These are phyloP conservation scores for Drosophila nr. perissopoda DNA, from an alignment of 2,888 invertebrate genomes.

Conservation along the genomic window DNA sequence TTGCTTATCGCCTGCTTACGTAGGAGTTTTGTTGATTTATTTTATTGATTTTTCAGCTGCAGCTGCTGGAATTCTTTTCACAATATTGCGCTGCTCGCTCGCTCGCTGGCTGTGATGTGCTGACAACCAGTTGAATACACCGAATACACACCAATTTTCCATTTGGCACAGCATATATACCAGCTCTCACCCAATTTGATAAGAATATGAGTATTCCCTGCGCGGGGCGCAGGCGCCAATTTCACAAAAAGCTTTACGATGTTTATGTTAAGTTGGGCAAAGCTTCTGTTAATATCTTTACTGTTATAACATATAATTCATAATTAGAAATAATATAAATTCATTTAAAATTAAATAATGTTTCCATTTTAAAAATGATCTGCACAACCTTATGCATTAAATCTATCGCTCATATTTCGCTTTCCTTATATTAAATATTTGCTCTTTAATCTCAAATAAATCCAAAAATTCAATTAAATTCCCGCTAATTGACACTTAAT, in stretches of 20 bases:
- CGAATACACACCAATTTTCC: conserved; percentile 42
- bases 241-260: conserved; percentile 10
- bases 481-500: not conserved
- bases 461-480: not conserved
- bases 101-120: conserved; percentile 29
- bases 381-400: not conserved
- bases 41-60: conserved; percentile 72
- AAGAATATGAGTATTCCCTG: conserved; percentile 1
- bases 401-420: not conserved
- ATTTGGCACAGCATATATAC: conserved; percentile 22
- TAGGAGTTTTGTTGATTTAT: conserved; percentile 19
- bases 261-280: conserved; percentile 20
- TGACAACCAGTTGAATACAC: conserved; percentile 73
- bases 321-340: not conserved
- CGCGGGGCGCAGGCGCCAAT: conserved; percentile 42
- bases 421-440: not conserved
- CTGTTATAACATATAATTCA: not conserved
- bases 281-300: conserved; percentile 32
- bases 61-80: conserved; percentile 45
- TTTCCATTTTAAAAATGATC: not conserved
- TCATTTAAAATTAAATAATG: not conserved
- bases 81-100: conserved; percentile 19
- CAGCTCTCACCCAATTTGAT: not conserved
- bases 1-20: conserved; percentile 50
- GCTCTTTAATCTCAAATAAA: not conserved